Evolutionary conservation across 2,113 vertebrate species (phyloP), one percentile per base, ranked within the genome.

Genomic region (Ceyx margarethae): DNA sequence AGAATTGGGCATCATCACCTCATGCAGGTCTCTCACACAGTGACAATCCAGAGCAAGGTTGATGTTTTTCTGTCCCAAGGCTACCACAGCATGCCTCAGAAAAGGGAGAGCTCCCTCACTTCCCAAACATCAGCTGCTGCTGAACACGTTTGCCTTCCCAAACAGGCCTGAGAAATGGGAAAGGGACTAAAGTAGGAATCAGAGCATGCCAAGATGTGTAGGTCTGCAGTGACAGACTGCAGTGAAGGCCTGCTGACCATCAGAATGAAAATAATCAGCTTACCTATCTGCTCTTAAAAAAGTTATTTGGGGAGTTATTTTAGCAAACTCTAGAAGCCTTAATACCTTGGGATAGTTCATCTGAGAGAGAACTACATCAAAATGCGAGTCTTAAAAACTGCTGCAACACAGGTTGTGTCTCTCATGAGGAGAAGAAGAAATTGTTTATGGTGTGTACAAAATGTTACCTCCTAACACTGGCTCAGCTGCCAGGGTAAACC

Each of bases 401-500:
- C 61, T 62, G 25, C 54, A 91, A 76, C 51, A 31, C 60, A 67
- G 80, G 43, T 82, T 66, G 62, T 53, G 23, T 51, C 45, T 91
- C 69, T 92, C 60, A 3, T 90, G 35, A 91, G 79, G 31, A 22
- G 10, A 69, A 62, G 43, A 81, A 65, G 16, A 48, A 19, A 4
- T 29, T 75, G 81, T 80, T 65, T 25, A 65, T 68, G 33, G 35
- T 20, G 42, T 73, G 54, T 89, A 81, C 60, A 90, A 26, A 58
- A 85, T 89, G 81, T 89, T 79, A 40, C 50, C 76, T 83, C 90
- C 87, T 77, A 60, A 85, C 85, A 28, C 66, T 93, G 92, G 93
- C 86, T 93, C 73, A 85, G 78, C 79, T 94, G 91, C 87, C 81
- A 82, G 50, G 11, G 60, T 67, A 94, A 91, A 80, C 93, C 90